These are phyloP conservation scores for Ladona fulva DNA, from an alignment of 1,140 invertebrate species.

Conservation along the genomic window DNA sequence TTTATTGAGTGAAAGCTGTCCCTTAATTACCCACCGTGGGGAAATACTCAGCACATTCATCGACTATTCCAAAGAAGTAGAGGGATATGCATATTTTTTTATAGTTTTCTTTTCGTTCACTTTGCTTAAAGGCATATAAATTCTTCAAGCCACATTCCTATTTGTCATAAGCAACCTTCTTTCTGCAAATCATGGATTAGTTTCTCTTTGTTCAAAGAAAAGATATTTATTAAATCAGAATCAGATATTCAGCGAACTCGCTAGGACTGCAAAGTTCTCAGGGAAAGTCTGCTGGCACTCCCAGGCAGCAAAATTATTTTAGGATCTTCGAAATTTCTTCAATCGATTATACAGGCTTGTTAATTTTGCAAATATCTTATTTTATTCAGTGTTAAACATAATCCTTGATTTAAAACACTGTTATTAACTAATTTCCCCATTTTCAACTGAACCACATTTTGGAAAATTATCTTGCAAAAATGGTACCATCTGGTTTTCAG, in stretches of 20 bases:
- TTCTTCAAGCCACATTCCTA: slow-evolving; percentile 5
- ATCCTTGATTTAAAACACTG: no score
- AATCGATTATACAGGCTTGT: no score
- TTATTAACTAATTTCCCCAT: no score
- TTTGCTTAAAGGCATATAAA: neutral
- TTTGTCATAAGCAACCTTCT: slow-evolving; percentile 6
- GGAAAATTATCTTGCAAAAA: neutral
- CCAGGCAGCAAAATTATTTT: slow-evolving; percentile 5
- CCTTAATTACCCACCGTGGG: neutral
- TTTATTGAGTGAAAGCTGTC: neutral
- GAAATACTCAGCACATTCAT: neutral
- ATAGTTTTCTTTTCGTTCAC: neutral
- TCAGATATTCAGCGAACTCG: neutral
- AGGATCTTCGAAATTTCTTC: neutral
- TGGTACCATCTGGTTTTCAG: neutral
- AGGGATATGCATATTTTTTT: neutral
- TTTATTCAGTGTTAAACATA: no score
- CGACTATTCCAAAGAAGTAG: neutral
- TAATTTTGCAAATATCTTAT: no score
- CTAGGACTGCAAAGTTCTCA: neutral
- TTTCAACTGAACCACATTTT: neutral
- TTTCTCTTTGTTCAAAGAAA: neutral
- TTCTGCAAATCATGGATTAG: neutral
- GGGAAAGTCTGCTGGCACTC: slow-evolving; percentile 6
- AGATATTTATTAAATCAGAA: neutral